Base-by-base conservation (phyloP, 2,888 invertebrate genomes). In the Ophion costatus region DNA sequence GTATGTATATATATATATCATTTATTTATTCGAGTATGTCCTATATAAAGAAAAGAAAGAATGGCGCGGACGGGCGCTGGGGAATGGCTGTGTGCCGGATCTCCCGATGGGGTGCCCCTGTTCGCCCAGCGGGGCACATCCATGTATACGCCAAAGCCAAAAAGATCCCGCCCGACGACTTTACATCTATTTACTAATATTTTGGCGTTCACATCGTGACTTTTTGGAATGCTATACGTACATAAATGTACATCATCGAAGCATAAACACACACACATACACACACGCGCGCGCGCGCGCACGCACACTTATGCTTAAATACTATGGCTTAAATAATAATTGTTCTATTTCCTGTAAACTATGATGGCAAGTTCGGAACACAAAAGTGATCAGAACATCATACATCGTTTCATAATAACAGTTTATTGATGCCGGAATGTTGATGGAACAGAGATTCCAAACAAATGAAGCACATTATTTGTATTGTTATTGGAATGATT, bases 121-220 rank as follows among this genome's bases (percentile, higher is more conserved):
- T 91, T 90, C 90, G 88, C 91, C 73, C 93, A 91, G 92, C 92
- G 87, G 92, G 93, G 86, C 85, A 89, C 86, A 88, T 88, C 87
- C 81, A 67, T 78, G 83, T 70, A 77, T 63, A 71, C 10, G n/a
- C n/a, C n/a, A 66, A 29, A 76, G 67, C 59, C 59, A 61, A 67
- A 63, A 82, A 82, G 82, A 90, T 90, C 90, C 91, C 91, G 89
- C 90, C 91, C 89, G 88, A 90, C 45, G 91, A 85, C 88, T 92
- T 90, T 90, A 90, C 89, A 91, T 91, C 91, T 92, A 93, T 93
- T 93, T 93, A 93, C 93, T 91, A 93, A 93, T 91, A 93, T 93
- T 93, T 93, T 92, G 92, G 79, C 82, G 61, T 85, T 82, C 82
- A 64, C 75, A 74, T 84, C 71, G 24, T 76, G 14, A 11, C 29